Evolutionary conservation across 2,797 vertebrate species (phyloP).

Genomic region (Jordanella pulchra): DNA sequence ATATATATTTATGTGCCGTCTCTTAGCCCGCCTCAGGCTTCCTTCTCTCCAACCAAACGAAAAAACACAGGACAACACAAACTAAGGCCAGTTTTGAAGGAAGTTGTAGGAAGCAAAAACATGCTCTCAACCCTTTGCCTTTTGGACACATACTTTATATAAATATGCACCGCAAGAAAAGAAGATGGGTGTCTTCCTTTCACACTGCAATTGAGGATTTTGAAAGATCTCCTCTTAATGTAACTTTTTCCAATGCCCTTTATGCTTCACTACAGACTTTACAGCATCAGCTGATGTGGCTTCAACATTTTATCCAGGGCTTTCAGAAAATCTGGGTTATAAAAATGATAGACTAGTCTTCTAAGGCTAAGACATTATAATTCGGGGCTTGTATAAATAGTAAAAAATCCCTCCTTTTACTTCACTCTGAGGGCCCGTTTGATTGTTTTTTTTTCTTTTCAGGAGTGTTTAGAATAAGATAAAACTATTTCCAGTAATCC

Average conservation of each 20-base stretch:
- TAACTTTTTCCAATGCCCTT: slow-evolving; percentile 42
- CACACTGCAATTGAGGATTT: slow-evolving; percentile 11
- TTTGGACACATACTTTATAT: slow-evolving; percentile 27
- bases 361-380: slow-evolving; percentile 13
- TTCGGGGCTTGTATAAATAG: slow-evolving; percentile 39
- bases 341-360: slow-evolving; percentile 42
- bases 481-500: slow-evolving; percentile 15
- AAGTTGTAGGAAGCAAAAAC: slow-evolving; percentile 58
- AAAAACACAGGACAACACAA: slow-evolving; percentile 58
- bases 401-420: slow-evolving; percentile 28
- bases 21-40: slow-evolving; percentile 11
- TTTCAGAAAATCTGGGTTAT: slow-evolving; percentile 50
- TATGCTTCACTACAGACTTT: slow-evolving; percentile 51
- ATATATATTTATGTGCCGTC: slow-evolving; percentile 12
- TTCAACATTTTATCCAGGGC: slow-evolving; percentile 37
- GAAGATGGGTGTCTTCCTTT: slow-evolving; percentile 14
- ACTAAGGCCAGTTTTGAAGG: slow-evolving; percentile 80
- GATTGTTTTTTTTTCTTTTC: slow-evolving; percentile 12
- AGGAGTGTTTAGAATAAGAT: slow-evolving; percentile 21
- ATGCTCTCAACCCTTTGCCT: slow-evolving; percentile 42
- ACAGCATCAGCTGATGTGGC: slow-evolving; percentile 42
- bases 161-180: slow-evolving; percentile 22
- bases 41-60: slow-evolving; percentile 34
- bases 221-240: slow-evolving; percentile 22
- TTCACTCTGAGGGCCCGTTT: slow-evolving; percentile 16